Conservation (phyloP, 2,888 invertebrate species). For the Notodromas monacha region DNA sequence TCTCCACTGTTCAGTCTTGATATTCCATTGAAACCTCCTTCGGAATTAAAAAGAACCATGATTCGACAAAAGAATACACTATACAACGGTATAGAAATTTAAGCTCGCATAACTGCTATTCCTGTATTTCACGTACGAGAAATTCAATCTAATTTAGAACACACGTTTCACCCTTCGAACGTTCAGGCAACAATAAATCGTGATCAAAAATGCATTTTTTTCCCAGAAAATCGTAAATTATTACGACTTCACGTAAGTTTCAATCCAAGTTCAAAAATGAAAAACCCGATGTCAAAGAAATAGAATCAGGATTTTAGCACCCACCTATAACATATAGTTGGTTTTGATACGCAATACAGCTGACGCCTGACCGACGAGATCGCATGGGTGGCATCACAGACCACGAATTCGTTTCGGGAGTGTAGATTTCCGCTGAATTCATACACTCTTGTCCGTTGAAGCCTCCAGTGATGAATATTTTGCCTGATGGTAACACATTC, state of each 20-base stretch:
- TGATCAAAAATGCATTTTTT: no score
- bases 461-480: conserved; percentile 50
- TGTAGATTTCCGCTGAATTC: conserved; percentile 47
- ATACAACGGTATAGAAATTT: conserved; percentile 2
- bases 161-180: no score
- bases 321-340: conserved; percentile 26
- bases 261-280: no score
- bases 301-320: no score
- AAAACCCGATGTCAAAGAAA: background rate
- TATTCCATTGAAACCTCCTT: conserved; percentile 64
- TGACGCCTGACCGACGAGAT: conserved; percentile 57
- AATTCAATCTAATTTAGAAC: no score
- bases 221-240: no score
- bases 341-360: conserved; percentile 52
- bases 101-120: no score
- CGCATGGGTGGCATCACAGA: conserved; percentile 47
- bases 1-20: conserved; percentile 64
- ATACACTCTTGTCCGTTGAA: conserved; percentile 69
- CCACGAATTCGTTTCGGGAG: conserved; percentile 46
- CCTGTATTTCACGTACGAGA: no score
- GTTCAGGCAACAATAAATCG: no score
- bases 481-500: no score
- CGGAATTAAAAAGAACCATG: conserved; percentile 10
- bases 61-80: conserved; percentile 9
- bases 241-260: no score